Evolutionary conservation across 2,888 invertebrate genomes (phyloP), one percentile per base, ranked within the genome.

Genomic region (Caenorhabditis virilis): DNA sequence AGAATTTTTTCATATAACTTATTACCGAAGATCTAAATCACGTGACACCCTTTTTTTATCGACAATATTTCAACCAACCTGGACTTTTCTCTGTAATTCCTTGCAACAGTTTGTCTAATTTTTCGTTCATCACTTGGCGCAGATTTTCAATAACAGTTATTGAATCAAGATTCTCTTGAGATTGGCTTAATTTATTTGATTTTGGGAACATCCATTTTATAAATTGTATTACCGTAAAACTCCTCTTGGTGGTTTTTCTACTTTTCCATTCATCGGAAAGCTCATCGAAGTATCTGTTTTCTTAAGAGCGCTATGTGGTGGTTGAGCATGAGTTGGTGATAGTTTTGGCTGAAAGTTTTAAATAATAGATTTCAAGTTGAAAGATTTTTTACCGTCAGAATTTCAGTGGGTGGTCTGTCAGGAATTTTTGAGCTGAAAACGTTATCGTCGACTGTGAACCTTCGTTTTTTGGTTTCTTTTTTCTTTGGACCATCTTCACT

Each of bases 211-310:
- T 13, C 47, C 30, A 36, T n/a, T n/a, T 36, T 39, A n/a, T 36
- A 6, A 3, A 2, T 2, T 16, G 15, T 4, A 25, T 23, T 26
- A 58, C 54, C 58, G 49, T 7, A 64, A 38, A 38, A 59, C 64
- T 11, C 55, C 59, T 23, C 59, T 35, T 4, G 58, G 59, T 16
- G 64, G 64, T 48, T 64, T 64, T 4, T 27, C 39, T 15, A 58
- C 20, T 1, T 36, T 22, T 45, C 68, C 69, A 25, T 69, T 63
- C 18, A 62, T 62, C 4, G 70, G 70, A 49, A 74, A 70, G 36
- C 59, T 69, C 48, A 69, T 63, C 11, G 70, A 63, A 20, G 74
- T 72, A 26, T 74, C 74, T 0, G 74, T 72, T 61, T 74, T 74
- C 11, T 72, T 56, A 18, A 74, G 64, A 46, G 64, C 63, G 48